Conservation (phyloP, 1,140 invertebrate genomes). For the Sycobia sp. region DNA sequence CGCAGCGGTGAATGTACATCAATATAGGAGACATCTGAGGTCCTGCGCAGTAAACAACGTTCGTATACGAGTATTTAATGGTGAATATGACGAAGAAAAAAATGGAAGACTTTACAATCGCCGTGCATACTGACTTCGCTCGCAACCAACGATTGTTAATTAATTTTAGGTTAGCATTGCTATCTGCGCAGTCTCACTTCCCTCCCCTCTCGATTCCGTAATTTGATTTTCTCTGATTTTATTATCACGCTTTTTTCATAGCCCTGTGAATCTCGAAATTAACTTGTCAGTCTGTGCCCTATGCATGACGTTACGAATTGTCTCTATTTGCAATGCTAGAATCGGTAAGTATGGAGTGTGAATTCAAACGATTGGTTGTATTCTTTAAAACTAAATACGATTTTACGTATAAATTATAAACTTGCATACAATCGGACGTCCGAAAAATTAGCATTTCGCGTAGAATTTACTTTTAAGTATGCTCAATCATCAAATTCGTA, state of each 20-base stretch:
- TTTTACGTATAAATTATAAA: too few relatives aligned
- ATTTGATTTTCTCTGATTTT: neutral
- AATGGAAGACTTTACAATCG: conserved; percentile 33
- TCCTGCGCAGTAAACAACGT: neutral
- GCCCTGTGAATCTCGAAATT: conserved; percentile 18
- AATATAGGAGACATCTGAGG: neutral
- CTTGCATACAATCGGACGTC: too few relatives aligned
- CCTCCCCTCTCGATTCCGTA: too few relatives aligned
- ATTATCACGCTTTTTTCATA: conserved; percentile 25
- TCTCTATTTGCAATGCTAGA: too few relatives aligned
- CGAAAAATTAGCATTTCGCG: too few relatives aligned
- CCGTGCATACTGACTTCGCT: neutral
- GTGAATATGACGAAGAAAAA: conserved; percentile 10
- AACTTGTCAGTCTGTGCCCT: too few relatives aligned
- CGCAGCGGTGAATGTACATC: conserved; percentile 3
- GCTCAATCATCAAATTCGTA: neutral
- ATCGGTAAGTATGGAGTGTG: too few relatives aligned
- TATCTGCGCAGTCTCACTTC: too few relatives aligned
- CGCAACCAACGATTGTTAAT: conserved; percentile 11
- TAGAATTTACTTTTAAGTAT: conserved; percentile 5
- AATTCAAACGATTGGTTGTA: too few relatives aligned
- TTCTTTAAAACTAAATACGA: too few relatives aligned
- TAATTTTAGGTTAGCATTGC: conserved; percentile 2
- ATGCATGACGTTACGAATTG: too few relatives aligned
- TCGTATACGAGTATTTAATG: neutral